These are phyloP conservation scores for Solenodon paradoxus DNA, from an alignment of 2,113 vertebrate species.

Conservation along the genomic window DNA sequence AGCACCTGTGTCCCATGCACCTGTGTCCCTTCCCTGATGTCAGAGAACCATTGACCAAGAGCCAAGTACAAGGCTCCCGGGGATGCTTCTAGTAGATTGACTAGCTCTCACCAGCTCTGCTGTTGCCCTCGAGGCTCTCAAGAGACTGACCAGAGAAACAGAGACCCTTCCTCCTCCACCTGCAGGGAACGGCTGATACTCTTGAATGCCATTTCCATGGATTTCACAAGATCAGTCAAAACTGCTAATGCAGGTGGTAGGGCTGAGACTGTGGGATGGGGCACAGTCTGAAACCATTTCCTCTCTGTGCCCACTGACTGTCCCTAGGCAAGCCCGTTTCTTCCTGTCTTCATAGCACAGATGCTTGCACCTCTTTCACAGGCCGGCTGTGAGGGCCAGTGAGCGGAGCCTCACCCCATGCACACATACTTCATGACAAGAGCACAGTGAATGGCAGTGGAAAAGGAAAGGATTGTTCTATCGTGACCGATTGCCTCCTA, in stretches of 20 bases:
- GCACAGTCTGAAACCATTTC: neutral
- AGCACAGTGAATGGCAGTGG: neutral
- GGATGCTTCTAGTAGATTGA: conserved; percentile 31
- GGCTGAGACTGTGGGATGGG: neutral
- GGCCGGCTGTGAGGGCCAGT: neutral
- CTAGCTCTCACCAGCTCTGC: conserved; percentile 15
- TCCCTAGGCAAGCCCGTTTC: neutral
- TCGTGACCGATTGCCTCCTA: neutral
- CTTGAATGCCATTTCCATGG: neutral
- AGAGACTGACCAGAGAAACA: conserved; percentile 1
- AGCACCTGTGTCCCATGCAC: conserved; percentile 67
- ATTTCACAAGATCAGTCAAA: neutral
- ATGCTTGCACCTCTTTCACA: neutral
- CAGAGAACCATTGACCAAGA: conserved; percentile 16
- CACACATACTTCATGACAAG: neutral
- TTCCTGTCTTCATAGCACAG: neutral
- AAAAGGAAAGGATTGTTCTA: neutral
- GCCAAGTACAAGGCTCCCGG: conserved; percentile 56
- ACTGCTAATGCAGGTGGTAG: neutral
- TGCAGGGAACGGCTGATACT: neutral
- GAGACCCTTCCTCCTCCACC: neutral
- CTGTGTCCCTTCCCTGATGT: conserved; percentile 59
- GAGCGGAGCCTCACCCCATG: neutral
- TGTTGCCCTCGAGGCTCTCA: neutral
- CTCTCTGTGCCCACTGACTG: neutral